Evolutionary conservation across 2,888 invertebrate genomes (phyloP), one percentile per base, ranked within the genome.

Genomic region (Epinotia nisella): DNA sequence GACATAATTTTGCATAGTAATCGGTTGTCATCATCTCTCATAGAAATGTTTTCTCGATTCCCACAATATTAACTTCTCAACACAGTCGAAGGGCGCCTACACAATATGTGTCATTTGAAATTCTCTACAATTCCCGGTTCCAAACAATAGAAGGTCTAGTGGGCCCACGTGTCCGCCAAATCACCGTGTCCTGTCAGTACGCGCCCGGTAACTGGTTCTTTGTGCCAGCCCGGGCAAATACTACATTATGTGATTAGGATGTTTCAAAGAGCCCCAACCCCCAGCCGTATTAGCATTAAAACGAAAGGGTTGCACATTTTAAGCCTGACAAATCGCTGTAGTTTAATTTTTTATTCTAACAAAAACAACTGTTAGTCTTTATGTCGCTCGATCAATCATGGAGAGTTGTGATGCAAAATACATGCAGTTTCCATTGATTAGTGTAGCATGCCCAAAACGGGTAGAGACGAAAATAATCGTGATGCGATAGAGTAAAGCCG

Each of bases 201-300:
- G 17, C 19, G n/a, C 11, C 19, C 55, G 55, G 41, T 49, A 53
- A 24, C 79, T 79, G 75, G 77, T 74, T 81, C 83, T 86, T 88
- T 85, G 84, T 85, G 79, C 83, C 83, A 83, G 83, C 86, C 82
- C 79, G 79, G 77, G 76, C 84, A 88, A 90, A 90, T 83, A 86
- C 83, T 75, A 81, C 80, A 86, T 90, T 85, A 90, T 81, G 83
- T 84, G 85, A 91, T 91, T 88, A 89, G 85, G 78, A 80, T 81
- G 78, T 83, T 86, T 81, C 80, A 87, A 89, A 89, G 88, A 90
- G 85, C 79, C 80, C 78, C 76, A 55, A 77, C 82, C 85, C 24
- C 84, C 17, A 59, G 60, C 45, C 78, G 79, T 69, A 70, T 74
- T 76, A 75, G 64, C 69, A 66, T 74, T 65, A 70, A 70, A 67